phyloP scores from a whole-genome alignment of 2,797 vertebrate species.

The Spondyliosoma cantharus region DNA sequence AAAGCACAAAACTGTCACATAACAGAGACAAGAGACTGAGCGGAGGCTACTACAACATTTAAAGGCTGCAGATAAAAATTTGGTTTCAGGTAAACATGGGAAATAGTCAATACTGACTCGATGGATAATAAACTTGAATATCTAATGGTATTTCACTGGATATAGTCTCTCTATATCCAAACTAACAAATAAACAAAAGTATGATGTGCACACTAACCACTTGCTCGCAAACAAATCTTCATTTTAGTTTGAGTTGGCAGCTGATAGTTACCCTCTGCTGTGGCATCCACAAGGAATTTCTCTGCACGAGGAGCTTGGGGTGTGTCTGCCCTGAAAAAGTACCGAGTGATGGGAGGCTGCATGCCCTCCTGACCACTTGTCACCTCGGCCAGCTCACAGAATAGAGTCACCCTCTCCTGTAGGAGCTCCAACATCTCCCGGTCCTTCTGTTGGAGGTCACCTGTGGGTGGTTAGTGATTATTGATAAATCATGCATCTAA shows the following conservation, averaged over 20 bases:
- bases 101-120: no score
- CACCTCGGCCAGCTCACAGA: constrained; percentile 88
- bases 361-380: constrained; percentile 74
- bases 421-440: constrained; percentile 88
- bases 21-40: no score
- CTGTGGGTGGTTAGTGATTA: constrained; percentile 66
- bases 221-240: not conserved
- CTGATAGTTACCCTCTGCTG: constrained; percentile 85
- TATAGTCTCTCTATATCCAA: not conserved
- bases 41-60: no score
- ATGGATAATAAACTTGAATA: no score
- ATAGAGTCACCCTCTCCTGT: constrained; percentile 90
- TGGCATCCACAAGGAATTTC: constrained; percentile 87
- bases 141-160: not conserved
- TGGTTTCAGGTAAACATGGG: no score
- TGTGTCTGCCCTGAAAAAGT: constrained; percentile 88
- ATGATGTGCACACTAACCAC: not conserved
- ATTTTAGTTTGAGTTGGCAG: not conserved
- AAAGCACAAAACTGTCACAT: no score
- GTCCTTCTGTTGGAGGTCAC: constrained; percentile 91
- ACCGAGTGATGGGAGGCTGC: constrained; percentile 75
- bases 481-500: not conserved
- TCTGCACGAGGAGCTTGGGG: constrained; percentile 86
- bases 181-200: not conserved
- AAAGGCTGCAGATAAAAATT: no score